These are phyloP conservation scores for Melipona beecheii DNA, from an alignment of 2,888 invertebrate genomes.

Conservation along the genomic window DNA sequence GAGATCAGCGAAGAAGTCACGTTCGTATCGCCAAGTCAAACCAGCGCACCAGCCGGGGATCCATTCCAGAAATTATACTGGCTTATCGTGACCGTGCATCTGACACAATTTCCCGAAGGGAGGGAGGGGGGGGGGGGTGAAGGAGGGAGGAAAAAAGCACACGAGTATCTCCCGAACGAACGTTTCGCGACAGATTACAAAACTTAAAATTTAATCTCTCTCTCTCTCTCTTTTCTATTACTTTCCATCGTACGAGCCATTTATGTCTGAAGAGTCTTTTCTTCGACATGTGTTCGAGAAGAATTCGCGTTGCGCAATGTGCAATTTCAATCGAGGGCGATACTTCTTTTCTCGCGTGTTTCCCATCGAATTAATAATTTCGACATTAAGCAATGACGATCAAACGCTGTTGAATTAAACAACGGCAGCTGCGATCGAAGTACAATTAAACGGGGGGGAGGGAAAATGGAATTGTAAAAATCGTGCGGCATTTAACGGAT, in stretches of 20 bases:
- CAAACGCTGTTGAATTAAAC: too few relatives aligned
- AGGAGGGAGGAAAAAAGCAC: background rate
- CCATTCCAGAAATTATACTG: constrained; percentile 15
- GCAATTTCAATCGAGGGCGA: too few relatives aligned
- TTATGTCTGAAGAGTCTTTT: too few relatives aligned
- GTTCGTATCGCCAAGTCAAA: constrained; percentile 10
- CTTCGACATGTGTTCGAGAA: too few relatives aligned
- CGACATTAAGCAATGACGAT: too few relatives aligned
- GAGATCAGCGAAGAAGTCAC: constrained; percentile 3
- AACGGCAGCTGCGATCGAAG: too few relatives aligned
- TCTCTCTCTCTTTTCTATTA: background rate
- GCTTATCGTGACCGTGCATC: constrained; percentile 14
- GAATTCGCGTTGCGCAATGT: too few relatives aligned
- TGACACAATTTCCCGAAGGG: background rate
- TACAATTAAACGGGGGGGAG: too few relatives aligned
- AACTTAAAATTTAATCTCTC: background rate
- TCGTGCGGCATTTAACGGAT: too few relatives aligned
- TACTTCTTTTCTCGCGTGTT: too few relatives aligned
- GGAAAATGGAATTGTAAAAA: too few relatives aligned
- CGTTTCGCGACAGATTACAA: background rate
- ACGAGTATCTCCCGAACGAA: background rate
- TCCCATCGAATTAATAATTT: too few relatives aligned
- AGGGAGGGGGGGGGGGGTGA: fast-evolving
- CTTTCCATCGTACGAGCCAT: background rate
- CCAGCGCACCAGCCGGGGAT: background rate